Base-by-base conservation (phyloP, 1,140 invertebrate genomes). In the Penaeus chinensis region DNA sequence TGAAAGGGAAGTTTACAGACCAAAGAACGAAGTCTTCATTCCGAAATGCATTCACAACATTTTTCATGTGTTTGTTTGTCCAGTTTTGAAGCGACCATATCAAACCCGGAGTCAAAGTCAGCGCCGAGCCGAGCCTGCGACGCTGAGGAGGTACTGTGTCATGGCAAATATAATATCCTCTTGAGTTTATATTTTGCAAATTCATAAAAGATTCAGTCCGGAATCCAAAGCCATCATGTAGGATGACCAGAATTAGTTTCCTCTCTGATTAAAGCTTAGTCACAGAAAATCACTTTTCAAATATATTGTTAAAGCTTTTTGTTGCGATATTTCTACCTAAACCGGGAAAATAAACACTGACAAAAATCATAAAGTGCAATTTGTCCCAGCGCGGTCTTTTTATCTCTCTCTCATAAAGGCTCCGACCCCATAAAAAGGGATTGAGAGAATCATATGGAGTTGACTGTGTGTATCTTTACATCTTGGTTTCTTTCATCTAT, bases 401-500 rank as follows among this genome's bases (percentile, higher is more conserved):
- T 86, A 81, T 86, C 76, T 85, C 37, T 71, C 32, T 27, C 77
- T 71, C 84, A 86, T 86, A 86, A 86, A 86, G 84, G 84, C 11
- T 86, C 84, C 71, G 83, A 85, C 83, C 84, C 84, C 84, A 80
- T 86, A 86, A 86, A 86, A 86, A 86, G 84, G 84, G 84, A 86
- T 86, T 80, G 84, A 80, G 84, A 86, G 84, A 86, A 86, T 86
- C 84, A 86, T 86, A 86, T 86, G 84, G 84, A 86, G 84, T 86
- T 86, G 84, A 86, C 84, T 86, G 84, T 86, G 82, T 84, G 84
- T 86, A 81, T 86, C 76, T 86, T 86, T 86, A 80, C 84, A 86
- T 86, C 84, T 86, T 86, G 37, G 84, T 37, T 86, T 81, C 84
- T 86, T 86, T 86, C 84, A 86, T 86, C 84, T 86, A 47, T 81